Percentiles rank a stretch among this genome's conserved stretches.
Conservation (phyloP, 2,113 vertebrate species). For the Tenebrosternarchus preto region DNA sequence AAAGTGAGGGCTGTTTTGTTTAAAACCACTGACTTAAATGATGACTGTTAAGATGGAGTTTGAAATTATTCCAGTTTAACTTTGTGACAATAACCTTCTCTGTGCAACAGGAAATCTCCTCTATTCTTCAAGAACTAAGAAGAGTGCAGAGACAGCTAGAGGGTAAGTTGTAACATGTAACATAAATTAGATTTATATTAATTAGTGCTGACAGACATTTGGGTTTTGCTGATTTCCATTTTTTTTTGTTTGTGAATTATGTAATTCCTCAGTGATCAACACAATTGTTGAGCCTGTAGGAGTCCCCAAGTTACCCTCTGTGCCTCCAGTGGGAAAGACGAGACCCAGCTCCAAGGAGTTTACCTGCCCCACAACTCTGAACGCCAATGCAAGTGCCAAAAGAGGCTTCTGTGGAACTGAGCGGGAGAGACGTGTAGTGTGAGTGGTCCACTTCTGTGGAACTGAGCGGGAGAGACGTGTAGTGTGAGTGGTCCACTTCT, state of each 20-base stretch:
- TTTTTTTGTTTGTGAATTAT: constrained; percentile 14
- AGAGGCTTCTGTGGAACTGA: constrained; percentile 63
- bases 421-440: constrained; percentile 78
- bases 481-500: constrained; percentile 71
- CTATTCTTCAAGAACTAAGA: constrained; percentile 89
- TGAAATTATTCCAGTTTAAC: neutral
- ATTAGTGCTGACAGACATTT: neutral
- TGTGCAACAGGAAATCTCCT: constrained; percentile 85
- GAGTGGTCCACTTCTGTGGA: constrained; percentile 62
- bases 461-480: constrained; percentile 73
- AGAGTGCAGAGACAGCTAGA: constrained; percentile 93
- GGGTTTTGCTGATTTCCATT: neutral
- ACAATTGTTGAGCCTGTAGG: constrained; percentile 87
- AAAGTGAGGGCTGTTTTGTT: constrained; percentile 74
- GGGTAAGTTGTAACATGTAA: constrained; percentile 74
- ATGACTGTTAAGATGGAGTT: neutral
- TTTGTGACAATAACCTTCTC: neutral
- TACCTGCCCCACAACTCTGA: constrained; percentile 1
- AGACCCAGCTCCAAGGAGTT: constrained; percentile 52
- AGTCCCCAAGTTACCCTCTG: constrained; percentile 72
- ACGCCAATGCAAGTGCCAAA: constrained; percentile 64
- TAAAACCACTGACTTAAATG: neutral
- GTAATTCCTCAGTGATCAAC: constrained; percentile 83
- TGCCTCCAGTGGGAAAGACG: constrained; percentile 65
- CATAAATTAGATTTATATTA: neutral